A percentile compares a stretch with the other conserved stretches of the same genome.
phyloP scores from a whole-genome alignment of 1,140 invertebrate species.

The Eriocheir sinensis region DNA sequence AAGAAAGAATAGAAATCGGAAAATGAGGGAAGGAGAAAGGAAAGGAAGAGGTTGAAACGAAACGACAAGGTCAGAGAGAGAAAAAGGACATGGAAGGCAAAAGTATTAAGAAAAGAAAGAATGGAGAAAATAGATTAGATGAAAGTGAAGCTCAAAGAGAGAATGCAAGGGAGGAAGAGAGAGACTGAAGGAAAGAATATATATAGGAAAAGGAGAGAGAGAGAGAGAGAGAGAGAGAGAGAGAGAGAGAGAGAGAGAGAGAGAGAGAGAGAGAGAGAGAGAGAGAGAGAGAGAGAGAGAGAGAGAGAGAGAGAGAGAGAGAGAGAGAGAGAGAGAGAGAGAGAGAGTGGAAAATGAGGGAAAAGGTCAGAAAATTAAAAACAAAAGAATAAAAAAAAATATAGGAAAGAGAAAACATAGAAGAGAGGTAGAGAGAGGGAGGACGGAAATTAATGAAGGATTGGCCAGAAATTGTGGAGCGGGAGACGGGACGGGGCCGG shows the following conservation, averaged over 20 bases:
- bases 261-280: too few relatives aligned
- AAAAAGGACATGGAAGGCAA: too few relatives aligned
- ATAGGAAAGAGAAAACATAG: background rate
- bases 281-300: slow-evolving; percentile 1
- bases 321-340: slow-evolving; percentile 39
- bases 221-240: slow-evolving; percentile 7
- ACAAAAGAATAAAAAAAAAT: background rate
- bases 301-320: slow-evolving; percentile 45
- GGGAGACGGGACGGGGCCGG: too few relatives aligned
- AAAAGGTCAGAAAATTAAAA: background rate
- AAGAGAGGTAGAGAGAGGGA: too few relatives aligned
- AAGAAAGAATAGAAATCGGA: background rate
- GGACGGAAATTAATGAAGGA: too few relatives aligned
- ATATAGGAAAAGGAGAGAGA: background rate
- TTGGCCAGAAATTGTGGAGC: too few relatives aligned
- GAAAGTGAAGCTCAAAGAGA: too few relatives aligned
- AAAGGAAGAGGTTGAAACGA: background rate
- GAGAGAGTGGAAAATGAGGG: background rate
- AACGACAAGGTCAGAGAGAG: too few relatives aligned
- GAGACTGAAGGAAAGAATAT: background rate
- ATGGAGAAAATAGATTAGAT: too few relatives aligned
- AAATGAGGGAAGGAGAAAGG: background rate
- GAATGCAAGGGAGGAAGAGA: too few relatives aligned
- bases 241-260: too few relatives aligned
- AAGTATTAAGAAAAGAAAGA: too few relatives aligned